Base-by-base conservation (phyloP, 2,113 vertebrate species). In the Ptychochromis oligacanthus region DNA sequence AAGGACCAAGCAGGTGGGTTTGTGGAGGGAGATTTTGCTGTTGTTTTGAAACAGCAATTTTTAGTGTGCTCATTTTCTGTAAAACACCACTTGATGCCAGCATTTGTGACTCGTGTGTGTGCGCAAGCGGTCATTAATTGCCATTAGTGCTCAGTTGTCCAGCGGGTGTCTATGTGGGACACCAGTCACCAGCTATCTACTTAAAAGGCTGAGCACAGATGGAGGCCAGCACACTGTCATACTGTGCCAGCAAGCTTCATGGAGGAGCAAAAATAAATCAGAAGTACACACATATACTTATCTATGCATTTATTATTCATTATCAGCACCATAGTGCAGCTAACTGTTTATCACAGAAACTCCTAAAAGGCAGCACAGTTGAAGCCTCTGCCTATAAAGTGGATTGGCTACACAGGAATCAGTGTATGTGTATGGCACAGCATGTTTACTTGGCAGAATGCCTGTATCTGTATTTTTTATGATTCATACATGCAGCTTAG, bases 1-100 rank as follows among this genome's bases (percentile, higher is more conserved):
- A 87, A 96, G 96, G 90, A 97, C 95, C 28, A 96, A 96, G 86
- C 96, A 97, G 96, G 97, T 97, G 36, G 31, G 74, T 81, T 70
- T 22, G 15, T 5, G 2, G 70, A 34, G 22, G 1, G 0, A 15
- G 43, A 8, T 83, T 52, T 65, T 57, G 10, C 9, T 26, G 12
- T 43, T 55, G 36, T 65, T 84, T 82, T 79, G 9, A 55, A 55
- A 54, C 26, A 54, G 67, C 31, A 2, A 54, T 34, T 86, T 52
- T 49, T 52, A n/a, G 7, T 75, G 49, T 14, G 8, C 36, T 72
- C 52, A 55, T 74, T 81, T 77, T 70, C 11, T 81, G 65, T 78
- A 78, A 55, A 17, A 74, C 38, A n/a, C 22, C 76, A 62, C 81
- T 34, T 58, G 52, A 59, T 57, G 57, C 60, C 62, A 52, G 12